Evolutionary conservation across 2,888 invertebrate species (phyloP), one percentile per base, ranked within the genome.

Genomic region (Aleiodes alternator): DNA sequence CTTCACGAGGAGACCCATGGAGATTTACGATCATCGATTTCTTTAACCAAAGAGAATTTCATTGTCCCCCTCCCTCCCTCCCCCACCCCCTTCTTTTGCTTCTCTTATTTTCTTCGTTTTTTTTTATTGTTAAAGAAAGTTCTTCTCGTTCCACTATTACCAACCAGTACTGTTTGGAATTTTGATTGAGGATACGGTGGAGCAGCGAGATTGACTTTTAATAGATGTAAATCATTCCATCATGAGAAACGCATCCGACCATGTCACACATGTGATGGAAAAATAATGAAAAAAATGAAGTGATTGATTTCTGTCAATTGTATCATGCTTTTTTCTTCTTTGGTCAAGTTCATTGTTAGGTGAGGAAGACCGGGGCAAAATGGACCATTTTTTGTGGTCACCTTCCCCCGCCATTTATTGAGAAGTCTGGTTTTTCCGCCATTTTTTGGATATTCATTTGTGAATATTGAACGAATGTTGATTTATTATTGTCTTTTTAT

Each of bases 21-120:
- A 78, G 80, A 80, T 80, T 80, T 78, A 80, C 77, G 78, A 70
- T 77, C 78, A 66, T 48, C 38, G 29, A 23, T 51, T 51, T 51
- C 64, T 64, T 75, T 48, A 29, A 51, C 29, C 74, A 23, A 48
- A 61, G 55, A 61, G 74, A 79, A 78, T 77, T 78, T 77, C 73
- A 75, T 80, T 72, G 74, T 73, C 57, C 68, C 56, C 64, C 64
- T 23, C 53, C 34, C 23, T 76, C 51, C 53, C 34, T 14, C 74
- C 51, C 2, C 23, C 23, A 23, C 23, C 23, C 23, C 23, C 23
- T 23, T 23, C 23, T 23, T 23, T 23, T 23, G 23, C 23, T 23
- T 23, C 23, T 23, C 23, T 23, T 23, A 48, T 74, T 43, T 66
- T 72, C 48, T 43, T n/a, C 23, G 59, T 34, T 23, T 53, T 34